phyloP scores from a whole-genome alignment of 2,113 vertebrate genomes.

The Mustela lutreola region DNA sequence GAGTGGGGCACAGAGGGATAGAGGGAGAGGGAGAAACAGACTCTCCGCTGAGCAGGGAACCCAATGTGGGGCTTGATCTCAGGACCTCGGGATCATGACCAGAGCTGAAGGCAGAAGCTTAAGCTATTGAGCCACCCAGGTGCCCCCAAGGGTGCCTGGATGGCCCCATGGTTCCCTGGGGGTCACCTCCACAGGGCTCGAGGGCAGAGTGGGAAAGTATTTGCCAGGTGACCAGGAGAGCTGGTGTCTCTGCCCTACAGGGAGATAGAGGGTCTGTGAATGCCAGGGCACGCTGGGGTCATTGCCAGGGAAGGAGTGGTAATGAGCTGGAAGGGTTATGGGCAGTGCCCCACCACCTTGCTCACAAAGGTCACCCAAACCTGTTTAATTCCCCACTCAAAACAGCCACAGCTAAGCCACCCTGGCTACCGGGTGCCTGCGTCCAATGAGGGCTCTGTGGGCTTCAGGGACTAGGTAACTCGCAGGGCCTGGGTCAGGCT shows the following conservation, averaged over 20 bases:
- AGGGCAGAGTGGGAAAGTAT: background rate
- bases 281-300: background rate
- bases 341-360: conserved; percentile 1
- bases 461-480: background rate
- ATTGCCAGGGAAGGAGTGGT: conserved; percentile 28
- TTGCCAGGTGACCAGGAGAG: background rate
- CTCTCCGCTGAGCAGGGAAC: background rate
- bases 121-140: background rate
- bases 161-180: background rate
- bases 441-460: background rate
- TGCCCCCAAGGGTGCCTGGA: too few species aligned
- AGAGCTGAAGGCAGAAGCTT: background rate
- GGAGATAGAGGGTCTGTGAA: background rate
- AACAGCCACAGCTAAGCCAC: background rate
- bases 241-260: background rate
- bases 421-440: background rate
- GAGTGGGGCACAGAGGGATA: background rate
- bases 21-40: background rate
- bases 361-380: conserved; percentile 57
- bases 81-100: background rate
- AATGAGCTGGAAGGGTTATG: background rate
- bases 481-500: background rate
- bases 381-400: conserved; percentile 47
- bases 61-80: background rate
- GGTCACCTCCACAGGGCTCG: background rate